Evolutionary conservation across 64 coral and sea anemone species (phyloP), one percentile per base, ranked within the genome.

Genomic region (Pachyseris speciosa): DNA sequence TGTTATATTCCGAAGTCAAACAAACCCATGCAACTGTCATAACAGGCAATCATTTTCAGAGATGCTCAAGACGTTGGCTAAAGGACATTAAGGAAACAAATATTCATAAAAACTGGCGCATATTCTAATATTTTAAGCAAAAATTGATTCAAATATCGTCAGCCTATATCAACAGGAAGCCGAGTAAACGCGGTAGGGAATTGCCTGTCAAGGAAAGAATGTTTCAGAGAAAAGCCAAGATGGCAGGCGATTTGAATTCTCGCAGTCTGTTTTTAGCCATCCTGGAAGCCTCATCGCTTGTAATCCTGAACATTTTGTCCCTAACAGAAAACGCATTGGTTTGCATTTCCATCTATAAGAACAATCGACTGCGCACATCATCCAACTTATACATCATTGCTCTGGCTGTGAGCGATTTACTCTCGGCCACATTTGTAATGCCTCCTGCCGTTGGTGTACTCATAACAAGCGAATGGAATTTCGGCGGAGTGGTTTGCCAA

Each of bases 301-400:
- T 50, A n/a, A 28, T 42, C 12, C 28, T 78, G 2, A 43, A 78
- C 41, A 4, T 78, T 29, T 30, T 49, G 0, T 37, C 74, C 0
- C 26, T 78, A 32, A 2, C 31, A 49, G 74, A 42, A 22, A 78
- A 78, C 43, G 49, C 44, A 19, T 32, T 78, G 19, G 74, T 78
- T 27, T 78, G 74, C 17, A 28, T 78, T 8, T 24, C 41, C 13
- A 42, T 78, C 15, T 78, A 51, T 22, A 78, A 78, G 50, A 78
- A 78, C 43, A 15, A 8, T 29, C 37, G 74, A 44, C 74, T 78
- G 5, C 38, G 74, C 3, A 20, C 74, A 22, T 49, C 24, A 28
- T 49, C 44, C 10, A 29, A 49, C 20, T 48, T 42, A 12, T 15
- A 49, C 27, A 78, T 78, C 30, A n/a, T 78, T 78, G 74, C 74